phyloP scores from a whole-genome alignment of 2,113 vertebrate species.

The Callocephalon fimbriatum region DNA sequence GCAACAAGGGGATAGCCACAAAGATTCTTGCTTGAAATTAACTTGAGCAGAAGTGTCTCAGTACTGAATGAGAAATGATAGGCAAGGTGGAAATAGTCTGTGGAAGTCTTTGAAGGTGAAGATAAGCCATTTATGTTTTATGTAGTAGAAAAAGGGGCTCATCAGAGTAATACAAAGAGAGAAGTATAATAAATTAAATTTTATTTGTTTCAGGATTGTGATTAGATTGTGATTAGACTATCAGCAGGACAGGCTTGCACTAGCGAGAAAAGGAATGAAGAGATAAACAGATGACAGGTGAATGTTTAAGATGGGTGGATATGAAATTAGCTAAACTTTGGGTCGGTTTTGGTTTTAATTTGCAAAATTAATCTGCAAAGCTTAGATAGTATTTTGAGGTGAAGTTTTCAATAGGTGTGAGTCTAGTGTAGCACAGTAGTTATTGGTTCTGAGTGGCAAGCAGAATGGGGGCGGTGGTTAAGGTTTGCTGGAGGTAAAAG shows the following conservation, averaged over 20 bases:
- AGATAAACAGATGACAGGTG: neutral
- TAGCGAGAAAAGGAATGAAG: neutral
- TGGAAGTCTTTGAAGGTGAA: conserved; percentile 30
- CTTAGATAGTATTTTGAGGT: neutral
- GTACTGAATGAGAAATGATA: neutral
- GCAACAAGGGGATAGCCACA: neutral
- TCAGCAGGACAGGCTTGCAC: neutral
- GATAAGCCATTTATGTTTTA: conserved; percentile 43
- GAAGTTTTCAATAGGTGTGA: neutral
- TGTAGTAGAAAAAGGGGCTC: neutral
- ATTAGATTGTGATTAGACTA: neutral
- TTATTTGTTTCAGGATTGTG: conserved; percentile 3
- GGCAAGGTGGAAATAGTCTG: neutral
- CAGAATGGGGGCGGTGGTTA: neutral
- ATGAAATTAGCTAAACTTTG: neutral
- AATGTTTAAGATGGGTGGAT: neutral
- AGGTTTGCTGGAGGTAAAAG: neutral
- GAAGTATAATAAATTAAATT: neutral
- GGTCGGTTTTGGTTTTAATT: neutral
- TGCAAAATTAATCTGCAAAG: neutral
- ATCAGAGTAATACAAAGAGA: neutral
- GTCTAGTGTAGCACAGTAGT: neutral
- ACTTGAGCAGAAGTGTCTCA: neutral
- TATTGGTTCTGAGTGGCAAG: fast-evolving
- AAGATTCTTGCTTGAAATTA: neutral